A percentile compares a stretch with the other conserved stretches of the same genome.
These are phyloP conservation scores for Hyperoodon ampullatus DNA, from an alignment of 2,113 vertebrate genomes.

Conservation along the genomic window DNA sequence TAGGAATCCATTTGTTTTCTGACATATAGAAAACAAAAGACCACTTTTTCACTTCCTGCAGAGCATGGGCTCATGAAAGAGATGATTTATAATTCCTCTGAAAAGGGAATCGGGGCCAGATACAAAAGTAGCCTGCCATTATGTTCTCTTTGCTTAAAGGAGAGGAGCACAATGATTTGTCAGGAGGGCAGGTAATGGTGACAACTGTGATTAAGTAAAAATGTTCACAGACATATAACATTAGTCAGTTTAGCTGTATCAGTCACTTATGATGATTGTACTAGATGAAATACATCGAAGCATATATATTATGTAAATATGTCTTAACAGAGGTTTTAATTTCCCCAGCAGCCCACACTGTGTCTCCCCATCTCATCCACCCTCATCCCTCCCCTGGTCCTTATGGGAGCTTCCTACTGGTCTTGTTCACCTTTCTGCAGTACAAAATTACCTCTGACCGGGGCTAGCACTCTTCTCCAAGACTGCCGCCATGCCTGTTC, in stretches of 20 bases:
- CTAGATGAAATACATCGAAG: slow-evolving; percentile 67
- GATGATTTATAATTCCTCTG: slow-evolving; percentile 57
- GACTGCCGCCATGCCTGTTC: slow-evolving; percentile 80
- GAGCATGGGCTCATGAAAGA: slow-evolving; percentile 66
- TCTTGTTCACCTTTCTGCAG: slow-evolving; percentile 83
- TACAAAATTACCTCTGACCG: slow-evolving; percentile 86
- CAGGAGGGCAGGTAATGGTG: slow-evolving; percentile 68
- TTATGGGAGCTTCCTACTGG: slow-evolving; percentile 77
- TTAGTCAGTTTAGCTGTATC: slow-evolving; percentile 76
- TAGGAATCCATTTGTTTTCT: slow-evolving; percentile 78
- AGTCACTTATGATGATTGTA: slow-evolving; percentile 74
- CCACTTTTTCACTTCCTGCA: slow-evolving; percentile 73
- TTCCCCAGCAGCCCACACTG: slow-evolving; percentile 74
- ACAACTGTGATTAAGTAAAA: slow-evolving; percentile 72
- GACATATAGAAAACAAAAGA: slow-evolving; percentile 68
- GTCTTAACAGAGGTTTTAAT: slow-evolving; percentile 78
- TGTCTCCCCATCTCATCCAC: slow-evolving; percentile 76
- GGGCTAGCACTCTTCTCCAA: slow-evolving; percentile 86
- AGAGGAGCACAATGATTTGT: slow-evolving; percentile 62
- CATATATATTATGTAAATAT: slow-evolving; percentile 63
- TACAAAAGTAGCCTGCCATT: slow-evolving; percentile 70
- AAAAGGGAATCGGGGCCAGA: slow-evolving; percentile 64
- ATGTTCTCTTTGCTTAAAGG: slow-evolving; percentile 67
- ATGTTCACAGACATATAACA: slow-evolving; percentile 58
- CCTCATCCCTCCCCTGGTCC: slow-evolving; percentile 77